phyloP scores from a whole-genome alignment of 2,888 invertebrate species.

The Metacarcinus magister region DNA sequence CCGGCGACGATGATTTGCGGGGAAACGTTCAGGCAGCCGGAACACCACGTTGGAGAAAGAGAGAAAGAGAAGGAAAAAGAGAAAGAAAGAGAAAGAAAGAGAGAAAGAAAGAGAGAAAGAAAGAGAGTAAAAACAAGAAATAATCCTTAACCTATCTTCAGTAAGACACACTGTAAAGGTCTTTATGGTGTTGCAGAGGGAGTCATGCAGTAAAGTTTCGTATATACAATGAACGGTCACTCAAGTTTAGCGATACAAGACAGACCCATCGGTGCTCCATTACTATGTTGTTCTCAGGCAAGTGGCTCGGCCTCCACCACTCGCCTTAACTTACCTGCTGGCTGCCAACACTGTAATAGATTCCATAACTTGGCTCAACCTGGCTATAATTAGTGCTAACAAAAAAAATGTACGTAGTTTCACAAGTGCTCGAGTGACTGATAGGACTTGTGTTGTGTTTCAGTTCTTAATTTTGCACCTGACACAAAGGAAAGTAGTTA shows the following conservation, averaged over 20 bases:
- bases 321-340: not conserved
- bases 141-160: not conserved
- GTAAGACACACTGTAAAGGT: not conserved
- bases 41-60: not conserved
- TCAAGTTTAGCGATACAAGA: not conserved
- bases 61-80: not conserved
- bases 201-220: not conserved
- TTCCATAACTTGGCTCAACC: not conserved
- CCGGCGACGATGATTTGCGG: not conserved
- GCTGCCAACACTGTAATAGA: slow-evolving; percentile 38
- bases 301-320: not conserved
- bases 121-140: not conserved
- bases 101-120: slow-evolving; percentile 23
- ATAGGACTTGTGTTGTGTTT: not conserved
- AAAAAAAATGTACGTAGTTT: not conserved
- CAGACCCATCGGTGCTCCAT: not conserved
- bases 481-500: not conserved
- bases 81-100: slow-evolving; percentile 2
- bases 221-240: not conserved
- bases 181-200: not conserved
- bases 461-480: not conserved
- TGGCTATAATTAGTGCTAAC: not conserved
- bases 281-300: not conserved
- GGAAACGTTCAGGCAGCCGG: not conserved
- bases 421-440: not conserved